A percentile compares a stretch with the other conserved stretches of the same genome.
Conservation (phyloP, 2,888 invertebrate species). For the Pantelozetes paolii region DNA sequence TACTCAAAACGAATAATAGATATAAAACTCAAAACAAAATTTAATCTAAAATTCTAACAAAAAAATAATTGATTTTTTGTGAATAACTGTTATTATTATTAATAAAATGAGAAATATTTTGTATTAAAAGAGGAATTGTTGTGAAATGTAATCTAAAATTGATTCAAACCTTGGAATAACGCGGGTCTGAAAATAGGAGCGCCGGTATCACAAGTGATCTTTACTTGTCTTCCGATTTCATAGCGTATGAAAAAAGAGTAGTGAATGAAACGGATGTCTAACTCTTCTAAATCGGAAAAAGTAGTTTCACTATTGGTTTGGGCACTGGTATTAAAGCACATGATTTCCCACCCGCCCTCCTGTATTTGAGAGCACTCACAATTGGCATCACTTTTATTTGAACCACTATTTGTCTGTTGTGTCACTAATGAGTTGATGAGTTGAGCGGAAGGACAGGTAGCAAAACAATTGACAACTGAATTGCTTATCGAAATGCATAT, state of each 20-base stretch:
- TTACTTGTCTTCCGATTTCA: constrained; percentile 22
- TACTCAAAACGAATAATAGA: too few relatives aligned
- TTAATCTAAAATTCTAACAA: too few relatives aligned
- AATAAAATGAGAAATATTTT: too few relatives aligned
- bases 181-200: constrained; percentile 42
- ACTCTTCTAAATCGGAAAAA: background rate
- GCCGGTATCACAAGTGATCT: constrained; percentile 41
- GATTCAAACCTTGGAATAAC: constrained; percentile 42
- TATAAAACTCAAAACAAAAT: too few relatives aligned
- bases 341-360: constrained; percentile 42
- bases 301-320: background rate
- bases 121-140: too few relatives aligned
- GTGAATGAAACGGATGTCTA: constrained; percentile 35
- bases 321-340: constrained; percentile 15
- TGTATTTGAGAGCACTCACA: constrained; percentile 38
- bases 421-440: constrained; percentile 24
- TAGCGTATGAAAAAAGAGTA: constrained; percentile 42
- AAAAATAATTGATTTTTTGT: too few relatives aligned
- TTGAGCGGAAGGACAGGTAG: constrained; percentile 30
- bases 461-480: constrained; percentile 7
- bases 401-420: background rate
- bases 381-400: background rate
- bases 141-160: background rate
- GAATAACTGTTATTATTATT: too few relatives aligned
- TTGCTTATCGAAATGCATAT: background rate